Base-by-base conservation (phyloP, 2,888 invertebrate genomes). In the Exephanes ischioxanthus region DNA sequence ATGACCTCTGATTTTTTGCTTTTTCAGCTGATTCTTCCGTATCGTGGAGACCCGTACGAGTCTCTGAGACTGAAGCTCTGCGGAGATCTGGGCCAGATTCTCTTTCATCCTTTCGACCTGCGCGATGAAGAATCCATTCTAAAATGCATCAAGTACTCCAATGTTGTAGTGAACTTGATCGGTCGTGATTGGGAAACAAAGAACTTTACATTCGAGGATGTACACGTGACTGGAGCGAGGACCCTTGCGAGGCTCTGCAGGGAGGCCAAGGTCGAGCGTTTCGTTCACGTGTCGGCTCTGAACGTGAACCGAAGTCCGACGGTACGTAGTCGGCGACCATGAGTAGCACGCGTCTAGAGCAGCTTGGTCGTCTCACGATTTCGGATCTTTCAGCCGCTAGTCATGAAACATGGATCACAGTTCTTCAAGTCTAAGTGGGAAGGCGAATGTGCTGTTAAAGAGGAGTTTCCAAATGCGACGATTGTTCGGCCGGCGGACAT, bases 61-160 rank as follows among this genome's bases (percentile, higher is more conserved):
- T 96, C 97, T 9, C 95, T 96, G 86, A 96, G 97, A 75, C 94
- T 99, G 61, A 98, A 98, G 94, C 95, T 99, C 0, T 95, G 95
- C 90, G 99, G 99, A 30, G 99, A 99, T 94, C 95, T 99, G 87
- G 99, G 99, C 2, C 99, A 99, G 95, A 97, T 99, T 7, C 95
- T 98, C 14, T 99, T 98, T 91, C 96, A 97, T 92, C 98, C 97
- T 14, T 99, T 96, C 94, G 94, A 98, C 91, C 92, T 99, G 66
- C 94, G 95, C 58, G 98, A 99, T 95, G 98, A 99, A 87, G 97
- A 97, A 53, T 96, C 98, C 0, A 97, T 99, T 89, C 95, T 96
- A 2, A 97, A 97, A 91, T 97, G 97, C 11, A 96, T 99, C 55
- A 97, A 97, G 92, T 97, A 99, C 95, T 99, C 99, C 1, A 99